Percentiles rank a stretch among this genome's conserved stretches.
Evolutionary conservation across 2,113 vertebrate genomes (phyloP).

Genomic region (Aviceda subcristata): DNA sequence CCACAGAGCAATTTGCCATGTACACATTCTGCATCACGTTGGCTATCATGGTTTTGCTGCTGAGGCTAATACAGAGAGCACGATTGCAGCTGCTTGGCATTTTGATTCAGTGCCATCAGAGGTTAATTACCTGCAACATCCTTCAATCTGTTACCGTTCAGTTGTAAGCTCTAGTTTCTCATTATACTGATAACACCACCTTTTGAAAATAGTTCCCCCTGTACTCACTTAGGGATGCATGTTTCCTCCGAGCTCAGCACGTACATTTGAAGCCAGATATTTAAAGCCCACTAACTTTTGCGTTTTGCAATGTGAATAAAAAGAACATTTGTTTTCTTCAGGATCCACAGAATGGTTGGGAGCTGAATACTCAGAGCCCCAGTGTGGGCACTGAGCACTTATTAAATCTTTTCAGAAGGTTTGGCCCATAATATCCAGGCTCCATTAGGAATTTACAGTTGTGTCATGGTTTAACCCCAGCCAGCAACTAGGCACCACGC

Average conservation of each 20-base stretch:
- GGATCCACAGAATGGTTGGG: background rate
- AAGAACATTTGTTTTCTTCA: background rate
- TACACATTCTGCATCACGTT: background rate
- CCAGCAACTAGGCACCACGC: no score
- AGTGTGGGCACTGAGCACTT: background rate
- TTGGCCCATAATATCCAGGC: background rate
- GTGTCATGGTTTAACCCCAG: no score
- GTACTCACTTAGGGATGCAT: background rate
- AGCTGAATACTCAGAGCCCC: background rate
- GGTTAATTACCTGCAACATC: background rate
- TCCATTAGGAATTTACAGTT: background rate
- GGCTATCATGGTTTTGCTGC: background rate
- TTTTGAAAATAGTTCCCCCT: background rate
- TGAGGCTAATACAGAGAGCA: background rate
- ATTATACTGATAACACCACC: background rate
- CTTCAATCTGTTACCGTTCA: background rate
- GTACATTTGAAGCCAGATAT: background rate
- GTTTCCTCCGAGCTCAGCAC: background rate
- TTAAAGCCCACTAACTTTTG: background rate
- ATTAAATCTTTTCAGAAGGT: background rate
- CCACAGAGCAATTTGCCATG: background rate
- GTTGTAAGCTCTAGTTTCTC: background rate
- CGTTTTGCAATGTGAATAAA: background rate
- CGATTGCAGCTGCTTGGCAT: background rate
- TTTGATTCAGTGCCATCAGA: background rate